Evolutionary conservation across 2,797 vertebrate species (phyloP).

Genomic region (Liparis tanakae): DNA sequence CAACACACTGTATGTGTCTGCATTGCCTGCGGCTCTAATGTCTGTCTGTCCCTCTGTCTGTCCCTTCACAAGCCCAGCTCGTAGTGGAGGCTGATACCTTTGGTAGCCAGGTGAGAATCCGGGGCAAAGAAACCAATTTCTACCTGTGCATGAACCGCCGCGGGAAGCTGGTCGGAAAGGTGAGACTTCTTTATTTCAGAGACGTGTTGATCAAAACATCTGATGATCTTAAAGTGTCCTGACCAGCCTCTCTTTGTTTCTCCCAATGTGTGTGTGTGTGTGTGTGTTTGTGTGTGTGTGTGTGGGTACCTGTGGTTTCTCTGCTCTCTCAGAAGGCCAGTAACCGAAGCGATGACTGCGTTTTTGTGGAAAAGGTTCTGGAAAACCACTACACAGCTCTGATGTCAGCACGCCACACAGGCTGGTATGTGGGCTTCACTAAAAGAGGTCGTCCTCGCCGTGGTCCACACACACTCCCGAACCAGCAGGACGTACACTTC

Average conservation of each 20-base stretch:
- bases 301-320: conserved; percentile 51
- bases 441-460: conserved; percentile 85
- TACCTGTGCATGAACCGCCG: conserved; percentile 89
- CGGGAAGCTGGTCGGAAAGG: conserved; percentile 88
- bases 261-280: conserved; percentile 30
- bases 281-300: conserved; percentile 29
- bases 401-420: conserved; percentile 85
- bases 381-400: conserved; percentile 91
- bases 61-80: conserved; percentile 90
- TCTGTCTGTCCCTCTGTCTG: conserved; percentile 83
- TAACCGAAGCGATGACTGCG: conserved; percentile 85
- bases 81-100: conserved; percentile 90
- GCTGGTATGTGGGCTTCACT: conserved; percentile 88
- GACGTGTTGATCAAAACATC: conserved; percentile 6
- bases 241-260: conserved; percentile 59
- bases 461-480: conserved; percentile 83
- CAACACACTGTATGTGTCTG: conserved; percentile 4
- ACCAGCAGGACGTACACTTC: conserved; percentile 88
- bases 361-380: conserved; percentile 88
- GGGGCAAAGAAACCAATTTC: conserved; percentile 87
- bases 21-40: conserved; percentile 73
- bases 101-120: conserved; percentile 89
- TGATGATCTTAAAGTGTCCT: conserved; percentile 40
- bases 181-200: conserved; percentile 66
- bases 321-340: conserved; percentile 83